These are phyloP conservation scores for Rhinogobius similis DNA, from an alignment of 2,113 vertebrate species.

Conservation along the genomic window DNA sequence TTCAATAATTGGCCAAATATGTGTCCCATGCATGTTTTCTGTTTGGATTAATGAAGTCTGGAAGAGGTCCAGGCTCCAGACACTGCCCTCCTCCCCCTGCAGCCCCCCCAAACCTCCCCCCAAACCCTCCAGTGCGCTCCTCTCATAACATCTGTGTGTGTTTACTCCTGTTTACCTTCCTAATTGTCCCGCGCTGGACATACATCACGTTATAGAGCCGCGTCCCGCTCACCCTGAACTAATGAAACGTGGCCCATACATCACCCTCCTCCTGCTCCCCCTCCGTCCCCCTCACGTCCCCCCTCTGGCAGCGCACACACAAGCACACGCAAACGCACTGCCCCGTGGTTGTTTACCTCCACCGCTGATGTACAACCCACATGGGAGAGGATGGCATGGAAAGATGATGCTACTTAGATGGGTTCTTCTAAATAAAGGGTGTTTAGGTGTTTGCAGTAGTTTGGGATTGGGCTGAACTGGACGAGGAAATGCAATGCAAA, in stretches of 20 bases:
- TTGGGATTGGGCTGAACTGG: conserved; percentile 3
- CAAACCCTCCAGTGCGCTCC: conserved; percentile 42
- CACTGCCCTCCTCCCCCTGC: conserved; percentile 31
- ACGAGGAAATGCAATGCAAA: conserved; percentile 4
- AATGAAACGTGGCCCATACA: conserved; percentile 54
- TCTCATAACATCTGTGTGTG: conserved; percentile 73
- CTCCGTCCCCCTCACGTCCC: conserved; percentile 10
- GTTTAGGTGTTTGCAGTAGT: conserved; percentile 6
- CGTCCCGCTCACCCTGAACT: conserved; percentile 62
- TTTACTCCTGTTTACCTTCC: conserved; percentile 73
- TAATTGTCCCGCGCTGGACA: conserved; percentile 66
- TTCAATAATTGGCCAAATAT: not conserved
- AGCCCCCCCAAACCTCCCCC: conserved; percentile 41
- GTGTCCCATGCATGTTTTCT: not conserved
- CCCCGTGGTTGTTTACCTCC: conserved; percentile 36
- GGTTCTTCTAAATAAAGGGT: conserved; percentile 7
- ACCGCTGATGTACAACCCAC: conserved; percentile 25
- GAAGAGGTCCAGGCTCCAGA: conserved; percentile 57
- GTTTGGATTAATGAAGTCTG: conserved; percentile 49
- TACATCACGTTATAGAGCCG: conserved; percentile 50
- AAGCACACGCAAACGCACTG: conserved; percentile 11
- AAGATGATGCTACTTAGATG: conserved; percentile 7
- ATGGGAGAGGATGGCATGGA: not conserved
- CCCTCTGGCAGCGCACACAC: conserved; percentile 26
- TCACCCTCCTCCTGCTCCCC: conserved; percentile 21